These are phyloP conservation scores for Antennarius striatus DNA, from an alignment of 2,113 vertebrate species.

Conservation along the genomic window DNA sequence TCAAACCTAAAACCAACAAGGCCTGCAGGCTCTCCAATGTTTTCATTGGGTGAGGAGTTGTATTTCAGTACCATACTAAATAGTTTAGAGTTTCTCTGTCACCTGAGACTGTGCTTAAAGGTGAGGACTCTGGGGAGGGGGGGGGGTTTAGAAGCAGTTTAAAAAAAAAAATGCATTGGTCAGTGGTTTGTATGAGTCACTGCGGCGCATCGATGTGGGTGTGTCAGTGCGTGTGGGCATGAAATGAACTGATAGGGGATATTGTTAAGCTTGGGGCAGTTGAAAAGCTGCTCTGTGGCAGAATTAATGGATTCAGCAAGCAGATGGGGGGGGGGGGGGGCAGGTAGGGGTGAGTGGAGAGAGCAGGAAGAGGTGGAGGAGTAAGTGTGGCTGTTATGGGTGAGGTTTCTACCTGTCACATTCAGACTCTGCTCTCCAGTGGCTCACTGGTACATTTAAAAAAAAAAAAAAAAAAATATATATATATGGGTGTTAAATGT, in stretches of 20 bases:
- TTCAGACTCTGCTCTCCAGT: constrained; percentile 1
- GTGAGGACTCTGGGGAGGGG: constrained; percentile 9
- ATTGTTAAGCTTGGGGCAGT: constrained; percentile 21
- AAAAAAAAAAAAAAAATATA: no score
- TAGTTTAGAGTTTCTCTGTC: constrained; percentile 54
- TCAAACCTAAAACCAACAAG: neutral
- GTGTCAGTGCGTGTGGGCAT: constrained; percentile 1
- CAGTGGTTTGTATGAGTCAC: constrained; percentile 11
- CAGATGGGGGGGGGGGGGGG: neutral
- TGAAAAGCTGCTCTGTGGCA: constrained; percentile 11
- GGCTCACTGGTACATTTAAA: no score
- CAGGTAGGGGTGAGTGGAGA: neutral
- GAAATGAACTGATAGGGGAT: constrained; percentile 18
- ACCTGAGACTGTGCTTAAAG: constrained; percentile 46
- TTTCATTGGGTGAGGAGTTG: constrained; percentile 18
- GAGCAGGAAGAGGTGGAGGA: neutral
- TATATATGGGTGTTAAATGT: no score
- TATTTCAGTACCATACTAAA: constrained; percentile 22
- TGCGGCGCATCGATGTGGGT: constrained; percentile 13
- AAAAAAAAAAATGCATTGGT: constrained; percentile 14
- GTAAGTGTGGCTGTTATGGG: neutral
- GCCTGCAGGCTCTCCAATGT: constrained; percentile 9
- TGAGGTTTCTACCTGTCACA: constrained; percentile 10
- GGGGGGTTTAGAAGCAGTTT: constrained; percentile 22
- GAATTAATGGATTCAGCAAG: constrained; percentile 14